A percentile compares a stretch with the other conserved stretches of the same genome.
Conservation (phyloP, 2,888 invertebrate genomes). For the Margaritifera margaritifera region DNA sequence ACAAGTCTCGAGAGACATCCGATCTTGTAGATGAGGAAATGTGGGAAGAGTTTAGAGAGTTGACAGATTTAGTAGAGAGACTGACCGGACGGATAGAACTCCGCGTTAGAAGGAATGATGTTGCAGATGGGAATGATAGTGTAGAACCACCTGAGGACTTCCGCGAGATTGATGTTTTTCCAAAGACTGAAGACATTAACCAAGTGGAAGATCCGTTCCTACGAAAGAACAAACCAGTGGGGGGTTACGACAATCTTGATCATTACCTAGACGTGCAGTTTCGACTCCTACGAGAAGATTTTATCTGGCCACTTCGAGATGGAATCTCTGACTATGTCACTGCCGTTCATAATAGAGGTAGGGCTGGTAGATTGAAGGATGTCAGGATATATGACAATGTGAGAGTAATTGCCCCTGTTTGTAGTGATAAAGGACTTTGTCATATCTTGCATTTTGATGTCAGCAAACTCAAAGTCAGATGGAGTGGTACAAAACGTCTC, state of each 20-base stretch:
- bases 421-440: conserved; percentile 29
- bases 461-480: conserved; percentile 51
- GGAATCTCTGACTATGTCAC: conserved; percentile 78
- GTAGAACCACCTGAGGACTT: conserved; percentile 72
- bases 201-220: conserved; percentile 71
- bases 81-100: neutral
- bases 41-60: conserved; percentile 20
- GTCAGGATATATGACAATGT: conserved; percentile 39
- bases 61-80: conserved; percentile 29
- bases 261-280: conserved; percentile 87
- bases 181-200: conserved; percentile 35
- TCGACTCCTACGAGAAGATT: conserved; percentile 86
- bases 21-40: conserved; percentile 30
- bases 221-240: conserved; percentile 78
- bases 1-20: conserved; percentile 18
- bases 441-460: conserved; percentile 33
- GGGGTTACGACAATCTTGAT: conserved; percentile 79
- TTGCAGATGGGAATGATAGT: neutral
- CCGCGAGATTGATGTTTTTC: conserved; percentile 68
- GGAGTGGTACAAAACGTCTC: conserved; percentile 77
- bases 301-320: conserved; percentile 82
- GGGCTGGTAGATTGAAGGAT: conserved; percentile 25
- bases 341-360: conserved; percentile 18
- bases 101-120: too few species aligned
- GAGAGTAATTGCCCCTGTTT: conserved; percentile 20